A percentile compares a stretch with the other conserved stretches of the same genome.
phyloP scores from a whole-genome alignment of 2,888 invertebrate species.

The Apamea epomidion region DNA sequence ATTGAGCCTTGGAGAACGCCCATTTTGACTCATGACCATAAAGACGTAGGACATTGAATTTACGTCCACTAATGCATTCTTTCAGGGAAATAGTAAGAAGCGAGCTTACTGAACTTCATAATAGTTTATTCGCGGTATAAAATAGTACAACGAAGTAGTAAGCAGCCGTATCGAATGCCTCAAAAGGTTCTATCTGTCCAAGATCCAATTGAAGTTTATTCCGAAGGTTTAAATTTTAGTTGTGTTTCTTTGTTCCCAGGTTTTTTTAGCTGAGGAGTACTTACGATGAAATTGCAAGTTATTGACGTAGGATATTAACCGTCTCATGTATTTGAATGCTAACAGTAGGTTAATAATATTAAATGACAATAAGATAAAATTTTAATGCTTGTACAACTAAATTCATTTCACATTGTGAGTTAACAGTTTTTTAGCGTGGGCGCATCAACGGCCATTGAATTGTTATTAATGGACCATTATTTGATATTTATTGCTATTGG shows the following conservation, averaged over 20 bases:
- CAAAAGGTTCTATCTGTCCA: neutral
- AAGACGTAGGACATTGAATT: neutral
- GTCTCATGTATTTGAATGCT: conserved; percentile 43
- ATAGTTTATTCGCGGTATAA: neutral
- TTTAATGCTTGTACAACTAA: conserved; percentile 60
- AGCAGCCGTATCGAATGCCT: conserved; percentile 9
- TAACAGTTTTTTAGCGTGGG: conserved; percentile 73
- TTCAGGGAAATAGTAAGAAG: neutral
- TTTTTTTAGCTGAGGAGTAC: conserved; percentile 40
- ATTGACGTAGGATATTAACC: conserved; percentile 22
- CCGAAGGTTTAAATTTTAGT: conserved; percentile 5
- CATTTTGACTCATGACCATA: neutral
- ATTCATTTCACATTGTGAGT: conserved; percentile 70
- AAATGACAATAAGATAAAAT: conserved; percentile 68
- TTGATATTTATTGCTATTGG: conserved; percentile 13
- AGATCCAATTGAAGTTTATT: neutral
- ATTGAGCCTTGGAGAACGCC: conserved; percentile 15
- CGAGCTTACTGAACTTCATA: neutral
- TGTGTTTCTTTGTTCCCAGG: conserved; percentile 27
- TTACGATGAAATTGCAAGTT: conserved; percentile 34
- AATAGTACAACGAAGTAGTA: neutral
- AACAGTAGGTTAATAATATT: conserved; percentile 54
- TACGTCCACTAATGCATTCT: neutral
- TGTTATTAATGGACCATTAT: conserved; percentile 13
- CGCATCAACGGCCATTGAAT: conserved; percentile 49